Conservation (phyloP, 2,113 vertebrate genomes). For the Marcusenius ussheri region DNA sequence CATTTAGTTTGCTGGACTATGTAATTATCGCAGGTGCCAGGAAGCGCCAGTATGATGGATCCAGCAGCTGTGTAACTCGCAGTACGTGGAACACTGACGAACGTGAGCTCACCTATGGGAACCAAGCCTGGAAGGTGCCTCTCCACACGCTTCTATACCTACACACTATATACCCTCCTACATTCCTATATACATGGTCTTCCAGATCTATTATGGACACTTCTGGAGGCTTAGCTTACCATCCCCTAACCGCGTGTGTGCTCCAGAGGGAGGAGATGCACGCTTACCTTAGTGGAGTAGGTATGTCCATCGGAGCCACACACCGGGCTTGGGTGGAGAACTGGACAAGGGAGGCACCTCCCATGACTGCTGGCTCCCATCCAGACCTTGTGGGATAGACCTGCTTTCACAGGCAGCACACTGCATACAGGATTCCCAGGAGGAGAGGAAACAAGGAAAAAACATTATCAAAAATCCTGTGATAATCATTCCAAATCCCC, state of each 20-base stretch:
- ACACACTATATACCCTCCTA: neutral
- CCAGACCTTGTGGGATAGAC: conserved; percentile 66
- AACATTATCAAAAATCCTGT: neutral
- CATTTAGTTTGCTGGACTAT: conserved; percentile 10
- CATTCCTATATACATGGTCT: neutral
- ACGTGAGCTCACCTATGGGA: conserved; percentile 17
- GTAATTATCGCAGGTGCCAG: conserved; percentile 16
- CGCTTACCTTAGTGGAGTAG: conserved; percentile 67
- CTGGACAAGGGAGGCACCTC: conserved; percentile 75
- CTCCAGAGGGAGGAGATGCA: neutral
- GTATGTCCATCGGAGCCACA: conserved; percentile 82
- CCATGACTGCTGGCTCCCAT: conserved; percentile 57
- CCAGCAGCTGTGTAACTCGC: neutral
- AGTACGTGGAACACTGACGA: neutral
- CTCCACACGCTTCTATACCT: neutral
- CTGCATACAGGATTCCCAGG: conserved; percentile 24
- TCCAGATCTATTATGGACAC: neutral
- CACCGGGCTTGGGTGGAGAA: conserved; percentile 45
- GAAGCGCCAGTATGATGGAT: neutral
- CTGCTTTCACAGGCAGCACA: conserved; percentile 65
- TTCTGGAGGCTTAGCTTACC: neutral
- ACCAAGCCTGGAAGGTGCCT: conserved; percentile 36
- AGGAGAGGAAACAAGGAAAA: neutral
- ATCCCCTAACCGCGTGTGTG: neutral
- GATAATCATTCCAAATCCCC: neutral